A percentile compares a stretch with the other conserved stretches of the same genome.
phyloP scores from a whole-genome alignment of 2,888 invertebrate species.

The Hypercompe scribonia region DNA sequence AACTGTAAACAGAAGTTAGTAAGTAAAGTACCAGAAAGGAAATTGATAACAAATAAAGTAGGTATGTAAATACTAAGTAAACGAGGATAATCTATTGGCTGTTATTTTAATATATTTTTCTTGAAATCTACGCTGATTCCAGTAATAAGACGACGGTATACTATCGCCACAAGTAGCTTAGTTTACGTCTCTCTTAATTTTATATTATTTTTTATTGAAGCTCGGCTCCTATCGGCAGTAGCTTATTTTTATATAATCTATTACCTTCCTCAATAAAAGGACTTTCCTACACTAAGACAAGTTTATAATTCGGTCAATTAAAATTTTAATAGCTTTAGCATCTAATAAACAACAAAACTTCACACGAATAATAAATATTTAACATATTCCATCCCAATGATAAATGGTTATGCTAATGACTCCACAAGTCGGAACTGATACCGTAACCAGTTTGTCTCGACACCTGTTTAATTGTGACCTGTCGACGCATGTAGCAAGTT shows the following conservation, averaged over 20 bases:
- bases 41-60: background rate
- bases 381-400: constrained; percentile 23
- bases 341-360: constrained; percentile 16
- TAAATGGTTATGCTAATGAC: constrained; percentile 37
- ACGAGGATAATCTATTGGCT: too few relatives aligned
- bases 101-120: background rate
- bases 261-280: background rate
- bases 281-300: background rate
- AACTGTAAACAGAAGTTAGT: constrained; percentile 75
- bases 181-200: background rate
- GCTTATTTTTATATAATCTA: too few relatives aligned
- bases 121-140: background rate
- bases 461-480: constrained; percentile 60
- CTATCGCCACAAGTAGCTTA: background rate
- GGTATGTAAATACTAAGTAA: background rate
- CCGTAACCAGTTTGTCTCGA: constrained; percentile 48
- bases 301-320: background rate
- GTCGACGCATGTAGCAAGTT: constrained; percentile 52
- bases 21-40: constrained; percentile 14
- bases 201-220: background rate
- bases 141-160: background rate
- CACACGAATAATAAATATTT: background rate
- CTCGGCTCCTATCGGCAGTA: too few relatives aligned
- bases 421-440: constrained; percentile 43
- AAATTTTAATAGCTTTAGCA: background rate